phyloP scores from a whole-genome alignment of 1,140 invertebrate species.

The Hycleus cichorii region DNA sequence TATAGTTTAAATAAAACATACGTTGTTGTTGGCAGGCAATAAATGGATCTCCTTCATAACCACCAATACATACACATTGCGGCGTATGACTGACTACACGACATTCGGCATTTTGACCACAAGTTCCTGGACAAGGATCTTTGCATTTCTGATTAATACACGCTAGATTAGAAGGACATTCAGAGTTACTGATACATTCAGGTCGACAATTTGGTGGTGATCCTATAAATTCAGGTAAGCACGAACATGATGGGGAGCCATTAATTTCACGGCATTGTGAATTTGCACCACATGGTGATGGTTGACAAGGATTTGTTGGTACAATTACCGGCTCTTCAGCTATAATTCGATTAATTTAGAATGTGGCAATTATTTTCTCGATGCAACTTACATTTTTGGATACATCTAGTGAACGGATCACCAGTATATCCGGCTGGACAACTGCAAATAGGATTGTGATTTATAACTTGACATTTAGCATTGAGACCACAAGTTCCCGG shows the following conservation, averaged over 20 bases:
- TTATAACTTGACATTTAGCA: constrained; percentile 54
- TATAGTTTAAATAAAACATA: constrained; percentile 39
- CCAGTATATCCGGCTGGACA: constrained; percentile 52
- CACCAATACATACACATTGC: constrained; percentile 54
- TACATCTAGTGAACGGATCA: constrained; percentile 55
- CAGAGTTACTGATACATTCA: constrained; percentile 61
- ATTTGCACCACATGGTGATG: constrained; percentile 50
- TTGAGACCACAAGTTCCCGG: constrained; percentile 55
- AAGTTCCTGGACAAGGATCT: constrained; percentile 59
- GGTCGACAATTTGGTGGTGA: constrained; percentile 67
- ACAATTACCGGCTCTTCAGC: constrained; percentile 29
- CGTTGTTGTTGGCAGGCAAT: constrained; percentile 46
- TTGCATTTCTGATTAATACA: constrained; percentile 57
- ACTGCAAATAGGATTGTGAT: constrained; percentile 55
- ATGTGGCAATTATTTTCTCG: constrained; percentile 36
- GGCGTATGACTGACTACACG: constrained; percentile 58
- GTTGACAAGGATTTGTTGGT: constrained; percentile 47
- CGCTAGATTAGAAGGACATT: constrained; percentile 55
- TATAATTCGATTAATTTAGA: not conserved
- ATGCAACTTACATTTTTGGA: constrained; percentile 14
- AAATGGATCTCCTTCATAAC: constrained; percentile 53
- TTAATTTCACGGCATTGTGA: constrained; percentile 46
- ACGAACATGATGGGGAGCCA: constrained; percentile 53
- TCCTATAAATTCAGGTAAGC: constrained; percentile 61
- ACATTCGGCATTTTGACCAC: constrained; percentile 61